Evolutionary conservation across 1,140 invertebrate genomes (phyloP), one percentile per base, ranked within the genome.

Genomic region (Lepidurus apus): DNA sequence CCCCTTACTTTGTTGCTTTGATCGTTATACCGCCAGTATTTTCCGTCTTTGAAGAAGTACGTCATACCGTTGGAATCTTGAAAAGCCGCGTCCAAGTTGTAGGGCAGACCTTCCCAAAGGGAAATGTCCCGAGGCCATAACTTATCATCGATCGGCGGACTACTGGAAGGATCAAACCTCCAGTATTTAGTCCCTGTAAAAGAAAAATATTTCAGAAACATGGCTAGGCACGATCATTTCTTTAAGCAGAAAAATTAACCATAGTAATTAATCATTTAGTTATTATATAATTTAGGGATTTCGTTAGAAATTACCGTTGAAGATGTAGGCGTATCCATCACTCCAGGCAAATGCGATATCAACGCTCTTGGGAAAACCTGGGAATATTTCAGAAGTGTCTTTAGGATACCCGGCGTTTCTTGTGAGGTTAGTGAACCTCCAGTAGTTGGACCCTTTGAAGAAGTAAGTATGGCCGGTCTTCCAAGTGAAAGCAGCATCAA

Each of bases 281-380:
- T 21, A 73, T 73, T 17, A 17, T 26, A 7, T 26, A 21, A 13
- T 77, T 75, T 73, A 44, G 34, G 42, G 24, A 73, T 77, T n/a
- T n/a, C 77, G 10, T 45, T 0, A 76, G 13, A 43, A 65, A 77
- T 79, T 83, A 84, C 93, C 93, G 86, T 96, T 97, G 86, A 92
- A 95, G 88, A 98, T 97, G 85, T 97, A 98, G 78, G 97, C 96
- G 84, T 98, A 97, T 81, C 95, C 95, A 84, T 98, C 96, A 75
- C 93, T 93, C 96, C 96, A 98, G 0, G 97, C 94, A 83, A 97
- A 91, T 1, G 93, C 95, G 6, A 95, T 93, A 83, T 98, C 95
- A 45, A 98, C 84, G 84, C 97, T 92, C 83, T 95, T 91, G 0
- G 96, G 96, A 79, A 98, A 93, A 9, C 96, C 96, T 11, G 91